These are phyloP conservation scores for Miniopterus natalensis DNA, from an alignment of 2,113 vertebrate genomes.

Conservation along the genomic window DNA sequence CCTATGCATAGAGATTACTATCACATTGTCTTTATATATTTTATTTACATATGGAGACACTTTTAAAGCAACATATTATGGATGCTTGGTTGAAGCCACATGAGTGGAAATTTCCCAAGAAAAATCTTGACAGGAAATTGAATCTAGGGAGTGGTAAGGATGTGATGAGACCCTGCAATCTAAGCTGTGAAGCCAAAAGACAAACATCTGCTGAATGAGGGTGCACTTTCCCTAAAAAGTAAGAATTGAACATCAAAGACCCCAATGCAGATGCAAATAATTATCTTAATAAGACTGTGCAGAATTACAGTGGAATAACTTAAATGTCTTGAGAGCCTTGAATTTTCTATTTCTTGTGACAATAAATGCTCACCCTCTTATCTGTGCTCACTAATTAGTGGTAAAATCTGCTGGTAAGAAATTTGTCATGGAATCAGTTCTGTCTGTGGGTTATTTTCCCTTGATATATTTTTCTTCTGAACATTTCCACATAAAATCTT, in stretches of 20 bases:
- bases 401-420: background rate
- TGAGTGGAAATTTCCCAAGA: background rate
- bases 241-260: background rate
- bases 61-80: background rate
- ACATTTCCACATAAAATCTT: background rate
- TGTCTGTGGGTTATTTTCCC: background rate
- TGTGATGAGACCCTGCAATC: background rate
- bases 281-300: background rate
- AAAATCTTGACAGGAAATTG: background rate
- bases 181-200: background rate
- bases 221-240: background rate
- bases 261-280: background rate
- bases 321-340: background rate
- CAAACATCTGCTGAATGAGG: background rate
- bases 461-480: background rate
- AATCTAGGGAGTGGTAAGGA: background rate
- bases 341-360: background rate
- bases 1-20: background rate
- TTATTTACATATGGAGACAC: background rate
- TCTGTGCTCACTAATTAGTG: background rate
- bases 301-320: conserved; percentile 7
- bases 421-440: background rate
- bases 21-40: background rate
- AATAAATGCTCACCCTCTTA: background rate
- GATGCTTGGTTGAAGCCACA: background rate